Conservation (phyloP, 2,113 vertebrate genomes). For the Dipodomys spectabilis region DNA sequence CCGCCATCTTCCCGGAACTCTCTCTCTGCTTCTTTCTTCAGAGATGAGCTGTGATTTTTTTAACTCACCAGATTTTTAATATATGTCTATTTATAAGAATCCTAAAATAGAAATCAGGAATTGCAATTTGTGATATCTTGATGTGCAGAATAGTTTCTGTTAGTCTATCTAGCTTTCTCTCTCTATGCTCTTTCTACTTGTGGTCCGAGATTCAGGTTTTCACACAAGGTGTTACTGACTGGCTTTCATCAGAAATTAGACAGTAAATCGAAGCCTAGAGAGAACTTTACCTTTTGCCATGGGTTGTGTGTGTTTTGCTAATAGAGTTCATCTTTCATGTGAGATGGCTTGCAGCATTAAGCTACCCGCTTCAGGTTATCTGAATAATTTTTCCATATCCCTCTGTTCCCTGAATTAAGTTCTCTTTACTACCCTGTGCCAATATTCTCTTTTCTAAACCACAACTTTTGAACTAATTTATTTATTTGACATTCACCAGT, state of each 20-base stretch:
- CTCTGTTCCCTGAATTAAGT: fast-evolving
- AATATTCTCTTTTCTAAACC: not conserved
- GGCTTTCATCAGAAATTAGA: not conserved
- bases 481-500: not conserved
- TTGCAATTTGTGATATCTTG: not conserved
- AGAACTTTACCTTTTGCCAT: not conserved
- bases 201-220: not conserved
- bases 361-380: fast-evolving
- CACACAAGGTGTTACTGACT: not conserved
- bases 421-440: not conserved
- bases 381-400: fast-evolving
- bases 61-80: conserved; percentile 5
- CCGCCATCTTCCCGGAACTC: too few species aligned
- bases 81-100: not conserved
- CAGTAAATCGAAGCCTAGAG: too few species aligned
- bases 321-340: not conserved
- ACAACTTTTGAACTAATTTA: not conserved
- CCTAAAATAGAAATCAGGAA: not conserved
- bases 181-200: not conserved
- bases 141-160: not conserved
- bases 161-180: not conserved
- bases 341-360: not conserved
- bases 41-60: not conserved
- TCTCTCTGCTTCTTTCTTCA: too few species aligned
- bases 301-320: too few species aligned